Evolutionary conservation across 2,888 invertebrate genomes (phyloP).

Genomic region (Pasiphila rectangulata): DNA sequence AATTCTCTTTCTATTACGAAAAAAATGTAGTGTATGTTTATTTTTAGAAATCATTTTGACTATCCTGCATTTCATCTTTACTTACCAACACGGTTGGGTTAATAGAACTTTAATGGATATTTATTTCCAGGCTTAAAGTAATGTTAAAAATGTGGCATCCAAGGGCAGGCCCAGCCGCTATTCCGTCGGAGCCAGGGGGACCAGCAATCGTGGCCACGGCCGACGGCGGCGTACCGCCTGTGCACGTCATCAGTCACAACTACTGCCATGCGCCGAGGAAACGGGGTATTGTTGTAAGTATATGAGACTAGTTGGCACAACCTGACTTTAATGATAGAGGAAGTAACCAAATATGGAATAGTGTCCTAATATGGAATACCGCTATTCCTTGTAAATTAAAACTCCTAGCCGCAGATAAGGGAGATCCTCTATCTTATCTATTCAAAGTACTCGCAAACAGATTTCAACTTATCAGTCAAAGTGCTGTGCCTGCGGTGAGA

Average conservation of each 20-base stretch:
- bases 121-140: slow-evolving; percentile 27
- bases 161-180: slow-evolving; percentile 32
- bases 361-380: no score
- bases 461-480: no score
- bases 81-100: background rate
- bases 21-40: no score
- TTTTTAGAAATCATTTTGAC: no score
- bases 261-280: slow-evolving; percentile 45
- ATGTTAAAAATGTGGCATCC: slow-evolving; percentile 51
- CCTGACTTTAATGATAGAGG: no score
- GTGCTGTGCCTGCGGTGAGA: no score
- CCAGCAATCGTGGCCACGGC: slow-evolving; percentile 49
- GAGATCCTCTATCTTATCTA: no score
- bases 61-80: background rate
- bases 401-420: no score
- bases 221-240: slow-evolving; percentile 46
- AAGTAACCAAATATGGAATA: no score
- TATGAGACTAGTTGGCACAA: background rate
- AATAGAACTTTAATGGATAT: background rate
- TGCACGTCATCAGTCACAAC: slow-evolving; percentile 48
- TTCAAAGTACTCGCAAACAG: no score
- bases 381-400: no score
- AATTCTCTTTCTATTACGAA: no score
- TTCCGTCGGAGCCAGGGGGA: slow-evolving; percentile 30
- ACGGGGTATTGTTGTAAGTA: slow-evolving; percentile 55